Conservation (phyloP, 1,140 invertebrate species). For the Heliothis subflexa region DNA sequence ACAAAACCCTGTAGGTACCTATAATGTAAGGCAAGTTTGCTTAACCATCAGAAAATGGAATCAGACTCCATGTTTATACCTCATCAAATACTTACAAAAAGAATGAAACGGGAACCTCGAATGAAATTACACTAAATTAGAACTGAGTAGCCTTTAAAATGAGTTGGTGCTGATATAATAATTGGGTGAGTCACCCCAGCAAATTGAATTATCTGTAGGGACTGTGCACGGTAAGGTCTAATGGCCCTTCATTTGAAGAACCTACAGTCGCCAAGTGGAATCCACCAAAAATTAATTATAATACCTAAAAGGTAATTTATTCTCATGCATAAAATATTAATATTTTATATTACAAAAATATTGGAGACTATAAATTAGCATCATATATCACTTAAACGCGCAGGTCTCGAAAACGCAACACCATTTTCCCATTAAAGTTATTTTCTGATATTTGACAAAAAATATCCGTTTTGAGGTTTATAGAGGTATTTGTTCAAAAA, state of each 20-base stretch:
- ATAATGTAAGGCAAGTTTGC: slow-evolving; percentile 8
- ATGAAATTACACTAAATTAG: slow-evolving; percentile 53
- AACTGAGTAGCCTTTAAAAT: slow-evolving; percentile 50
- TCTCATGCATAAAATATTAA: background rate
- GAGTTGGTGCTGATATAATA: slow-evolving; percentile 51
- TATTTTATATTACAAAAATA: background rate
- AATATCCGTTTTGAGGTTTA: background rate
- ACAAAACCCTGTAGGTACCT: slow-evolving; percentile 1
- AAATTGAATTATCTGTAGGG: slow-evolving; percentile 55
- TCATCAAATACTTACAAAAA: slow-evolving; percentile 34
- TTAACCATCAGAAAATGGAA: slow-evolving; percentile 28
- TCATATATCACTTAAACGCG: too few species aligned
- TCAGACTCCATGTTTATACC: slow-evolving; percentile 28
- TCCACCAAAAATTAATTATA: slow-evolving; percentile 33
- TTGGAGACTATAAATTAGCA: too few species aligned
- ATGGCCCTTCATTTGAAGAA: slow-evolving; percentile 48
- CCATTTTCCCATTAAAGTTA: background rate
- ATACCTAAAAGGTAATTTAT: background rate
- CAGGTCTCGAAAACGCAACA: background rate
- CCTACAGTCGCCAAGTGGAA: slow-evolving; percentile 39
- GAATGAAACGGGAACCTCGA: slow-evolving; percentile 34
- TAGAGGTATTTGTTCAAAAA: background rate
- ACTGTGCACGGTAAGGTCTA: slow-evolving; percentile 33
- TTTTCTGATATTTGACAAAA: background rate
- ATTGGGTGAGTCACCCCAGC: slow-evolving; percentile 48